Conservation (phyloP, 1,140 invertebrate species). For the Danaus melanippus region DNA sequence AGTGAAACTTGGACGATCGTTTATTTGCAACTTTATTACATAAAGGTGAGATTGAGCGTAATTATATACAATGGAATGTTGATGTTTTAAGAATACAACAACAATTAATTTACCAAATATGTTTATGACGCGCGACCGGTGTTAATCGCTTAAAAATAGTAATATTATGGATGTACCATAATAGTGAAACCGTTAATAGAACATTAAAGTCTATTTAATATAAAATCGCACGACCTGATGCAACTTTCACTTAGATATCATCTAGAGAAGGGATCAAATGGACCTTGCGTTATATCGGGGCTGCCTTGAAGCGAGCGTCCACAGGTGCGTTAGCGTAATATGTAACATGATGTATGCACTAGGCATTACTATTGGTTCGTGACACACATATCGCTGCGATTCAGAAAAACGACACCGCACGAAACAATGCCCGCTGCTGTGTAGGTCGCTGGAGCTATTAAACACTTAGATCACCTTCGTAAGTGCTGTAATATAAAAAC, state of each 20-base stretch:
- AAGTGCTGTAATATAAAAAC: conserved; percentile 1
- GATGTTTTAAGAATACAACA: too few species aligned
- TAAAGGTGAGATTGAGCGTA: too few species aligned
- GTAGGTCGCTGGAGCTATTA: neutral
- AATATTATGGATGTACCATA: too few species aligned
- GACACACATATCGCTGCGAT: conserved; percentile 12
- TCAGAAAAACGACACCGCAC: neutral
- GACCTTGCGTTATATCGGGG: conserved; percentile 50
- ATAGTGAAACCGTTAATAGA: too few species aligned
- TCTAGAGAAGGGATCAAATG: conserved; percentile 52
- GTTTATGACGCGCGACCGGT: too few species aligned
- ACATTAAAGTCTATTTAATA: too few species aligned
- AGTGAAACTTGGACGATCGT: conserved; percentile 29
- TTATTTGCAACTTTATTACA: too few species aligned
- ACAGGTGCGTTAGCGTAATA: conserved; percentile 13
- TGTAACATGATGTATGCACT: neutral
- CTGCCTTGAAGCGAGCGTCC: conserved; percentile 46
- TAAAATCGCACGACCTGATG: conserved; percentile 11
- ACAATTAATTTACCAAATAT: too few species aligned
- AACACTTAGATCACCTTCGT: neutral
- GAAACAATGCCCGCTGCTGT: conserved; percentile 5
- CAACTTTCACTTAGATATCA: conserved; percentile 50
- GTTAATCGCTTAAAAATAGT: too few species aligned
- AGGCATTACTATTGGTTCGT: neutral
- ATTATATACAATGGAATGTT: too few species aligned